Evolutionary conservation across 2,888 invertebrate genomes (phyloP).

Genomic region (Drosophila pullipes): DNA sequence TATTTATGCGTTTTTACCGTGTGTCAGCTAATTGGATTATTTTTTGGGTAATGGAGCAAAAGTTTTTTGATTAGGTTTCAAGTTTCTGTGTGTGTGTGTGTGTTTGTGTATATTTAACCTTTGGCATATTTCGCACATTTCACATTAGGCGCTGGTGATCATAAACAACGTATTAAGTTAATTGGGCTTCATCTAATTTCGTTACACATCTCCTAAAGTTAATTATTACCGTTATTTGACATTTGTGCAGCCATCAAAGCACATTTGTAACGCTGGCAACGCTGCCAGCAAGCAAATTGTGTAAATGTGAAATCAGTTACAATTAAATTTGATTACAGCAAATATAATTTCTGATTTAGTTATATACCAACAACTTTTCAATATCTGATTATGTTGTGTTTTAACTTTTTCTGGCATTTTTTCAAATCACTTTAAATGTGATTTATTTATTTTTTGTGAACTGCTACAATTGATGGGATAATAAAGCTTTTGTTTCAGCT

Average conservation of each 20-base stretch:
- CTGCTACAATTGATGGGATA: conserved; percentile 12
- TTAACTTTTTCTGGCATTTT: not conserved
- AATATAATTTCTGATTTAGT: not conserved
- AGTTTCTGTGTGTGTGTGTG: conserved; percentile 9
- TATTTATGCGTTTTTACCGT: conserved; percentile 29
- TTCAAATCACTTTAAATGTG: not conserved
- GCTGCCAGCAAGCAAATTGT: not conserved
- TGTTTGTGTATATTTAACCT: conserved; percentile 33
- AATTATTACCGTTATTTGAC: conserved; percentile 38
- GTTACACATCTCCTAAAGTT: conserved; percentile 42
- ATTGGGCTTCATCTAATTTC: conserved; percentile 61
- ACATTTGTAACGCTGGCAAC: conserved; percentile 14
- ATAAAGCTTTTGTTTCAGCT: conserved; percentile 23
- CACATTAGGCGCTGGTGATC: conserved; percentile 17
- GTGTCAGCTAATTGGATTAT: conserved; percentile 59
- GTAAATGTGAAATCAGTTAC: not conserved
- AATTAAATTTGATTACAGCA: not conserved
- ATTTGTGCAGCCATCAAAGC: conserved; percentile 8
- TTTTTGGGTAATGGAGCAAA: conserved; percentile 26
- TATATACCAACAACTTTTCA: no score
- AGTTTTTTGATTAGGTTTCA: conserved; percentile 44
- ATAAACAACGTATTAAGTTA: conserved; percentile 63
- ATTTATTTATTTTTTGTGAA: not conserved
- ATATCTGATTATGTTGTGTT: conserved; percentile 5
- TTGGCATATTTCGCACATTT: conserved; percentile 26